These are phyloP conservation scores for Tenthredo distinguenda DNA, from an alignment of 2,888 invertebrate species.

Conservation along the genomic window DNA sequence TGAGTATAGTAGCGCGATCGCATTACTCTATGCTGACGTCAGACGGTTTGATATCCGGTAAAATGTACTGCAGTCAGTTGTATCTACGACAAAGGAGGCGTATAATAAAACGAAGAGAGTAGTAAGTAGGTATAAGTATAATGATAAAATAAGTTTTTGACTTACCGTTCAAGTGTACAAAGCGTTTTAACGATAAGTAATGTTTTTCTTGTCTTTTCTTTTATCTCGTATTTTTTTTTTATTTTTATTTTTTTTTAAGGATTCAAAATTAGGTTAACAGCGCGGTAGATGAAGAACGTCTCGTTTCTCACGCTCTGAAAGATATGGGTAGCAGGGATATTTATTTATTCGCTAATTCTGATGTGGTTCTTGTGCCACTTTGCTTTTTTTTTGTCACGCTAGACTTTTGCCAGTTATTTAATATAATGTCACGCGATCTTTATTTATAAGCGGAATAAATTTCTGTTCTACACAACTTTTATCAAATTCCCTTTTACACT, in stretches of 20 bases:
- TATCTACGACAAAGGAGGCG: neutral
- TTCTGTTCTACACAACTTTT: neutral
- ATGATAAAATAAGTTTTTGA: neutral
- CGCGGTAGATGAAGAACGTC: neutral
- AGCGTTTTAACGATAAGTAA: neutral
- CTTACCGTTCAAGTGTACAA: neutral
- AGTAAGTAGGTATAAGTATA: neutral
- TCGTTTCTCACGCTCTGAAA: constrained; percentile 18
- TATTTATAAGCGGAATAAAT: neutral
- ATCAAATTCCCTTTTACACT: neutral
- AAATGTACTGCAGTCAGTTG: neutral
- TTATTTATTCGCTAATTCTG: neutral
- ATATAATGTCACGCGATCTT: neutral
- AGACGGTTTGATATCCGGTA: constrained; percentile 17
- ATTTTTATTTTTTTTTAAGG: neutral
- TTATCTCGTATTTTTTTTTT: neutral
- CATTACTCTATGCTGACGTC: constrained; percentile 13
- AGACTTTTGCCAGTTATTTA: neutral
- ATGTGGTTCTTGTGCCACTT: neutral
- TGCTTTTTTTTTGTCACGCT: neutral
- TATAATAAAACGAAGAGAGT: neutral
- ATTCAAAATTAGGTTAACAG: neutral
- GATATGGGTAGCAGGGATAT: neutral
- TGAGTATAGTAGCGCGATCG: neutral
- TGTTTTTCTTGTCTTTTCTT: neutral